Base-by-base conservation (phyloP, 2,113 vertebrate genomes). In the Chascanopsetta lugubris region DNA sequence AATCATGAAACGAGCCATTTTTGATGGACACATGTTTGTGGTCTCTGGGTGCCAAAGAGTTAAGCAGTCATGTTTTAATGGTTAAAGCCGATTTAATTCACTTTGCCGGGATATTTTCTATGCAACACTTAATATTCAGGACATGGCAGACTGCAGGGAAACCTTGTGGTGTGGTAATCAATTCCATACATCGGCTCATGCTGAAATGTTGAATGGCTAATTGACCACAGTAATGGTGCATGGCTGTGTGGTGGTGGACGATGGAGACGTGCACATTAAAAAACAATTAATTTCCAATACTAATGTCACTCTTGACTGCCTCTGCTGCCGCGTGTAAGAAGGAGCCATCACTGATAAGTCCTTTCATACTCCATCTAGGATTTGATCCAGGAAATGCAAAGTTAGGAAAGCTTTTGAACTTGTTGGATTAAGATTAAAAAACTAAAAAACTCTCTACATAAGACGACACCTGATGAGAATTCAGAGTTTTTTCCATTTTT, bases 231-330 rank as follows among this genome's bases (percentile, higher is more conserved):
- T 92, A 91, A 91, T 89, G 86, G 84, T 80, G 86, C 89, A 85
- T 91, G 71, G 77, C 81, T 87, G 67, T 76, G 86, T 65, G 76
- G 54, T 75, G 72, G 68, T 85, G 85, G 80, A 86, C 80, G 53
- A 75, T 75, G 78, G 77, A 84, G 88, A 90, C 65, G 38, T 84
- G 81, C 84, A 78, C 88, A 92, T 92, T 92, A 93, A 88, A 88
- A 91, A 91, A 86, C 89, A 87, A 92, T 92, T 91, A 91, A 90
- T 90, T 91, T 86, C 68, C 86, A 88, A 88, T 90, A 88, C 86
- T 82, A 75, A 80, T 80, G 78, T 83, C 85, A 82, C 90, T 90
- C 85, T 86, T 84, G 85, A 80, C 80, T 88, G 88, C 77, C 53
- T 88, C 73, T 47, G 75, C 67, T 55, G 64, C 59, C 66, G 73